Percentiles rank a stretch among this genome's conserved stretches.
phyloP scores from a whole-genome alignment of 2,113 vertebrate genomes.

The Chloroceryle aenea region DNA sequence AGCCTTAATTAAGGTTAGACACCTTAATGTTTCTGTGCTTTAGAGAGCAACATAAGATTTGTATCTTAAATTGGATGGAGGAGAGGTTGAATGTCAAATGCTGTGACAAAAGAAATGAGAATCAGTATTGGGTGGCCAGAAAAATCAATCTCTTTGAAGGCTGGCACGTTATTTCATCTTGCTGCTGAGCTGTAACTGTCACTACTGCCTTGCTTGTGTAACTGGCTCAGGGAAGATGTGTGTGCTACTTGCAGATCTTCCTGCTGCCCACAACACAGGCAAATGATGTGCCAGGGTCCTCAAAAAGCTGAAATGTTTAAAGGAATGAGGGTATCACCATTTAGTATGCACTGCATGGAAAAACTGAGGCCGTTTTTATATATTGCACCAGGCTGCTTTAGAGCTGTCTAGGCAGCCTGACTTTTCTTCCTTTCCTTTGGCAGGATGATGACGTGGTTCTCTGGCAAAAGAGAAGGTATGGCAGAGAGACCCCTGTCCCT shows the following conservation, averaged over 20 bases:
- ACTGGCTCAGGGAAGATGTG: background rate
- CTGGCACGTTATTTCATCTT: background rate
- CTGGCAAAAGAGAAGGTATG: conserved; percentile 77
- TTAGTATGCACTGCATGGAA: background rate
- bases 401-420: background rate
- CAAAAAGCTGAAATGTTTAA: background rate
- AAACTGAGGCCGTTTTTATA: background rate
- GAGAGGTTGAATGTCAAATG: background rate
- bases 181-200: background rate
- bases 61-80: background rate
- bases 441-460: conserved; percentile 90
- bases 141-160: background rate
- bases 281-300: background rate
- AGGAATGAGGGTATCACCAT: background rate
- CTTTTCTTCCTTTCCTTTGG: conserved; percentile 16
- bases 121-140: background rate
- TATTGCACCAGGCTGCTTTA: background rate
- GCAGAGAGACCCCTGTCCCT: conserved; percentile 85
- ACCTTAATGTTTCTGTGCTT: background rate
- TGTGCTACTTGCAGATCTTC: background rate
- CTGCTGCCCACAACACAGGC: background rate
- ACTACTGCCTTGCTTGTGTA: background rate
- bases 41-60: background rate
- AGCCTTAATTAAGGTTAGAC: conserved; percentile 28
- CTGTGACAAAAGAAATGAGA: background rate